Base-by-base conservation (phyloP, 2,797 vertebrate species). In the Meriones psammophilus region DNA sequence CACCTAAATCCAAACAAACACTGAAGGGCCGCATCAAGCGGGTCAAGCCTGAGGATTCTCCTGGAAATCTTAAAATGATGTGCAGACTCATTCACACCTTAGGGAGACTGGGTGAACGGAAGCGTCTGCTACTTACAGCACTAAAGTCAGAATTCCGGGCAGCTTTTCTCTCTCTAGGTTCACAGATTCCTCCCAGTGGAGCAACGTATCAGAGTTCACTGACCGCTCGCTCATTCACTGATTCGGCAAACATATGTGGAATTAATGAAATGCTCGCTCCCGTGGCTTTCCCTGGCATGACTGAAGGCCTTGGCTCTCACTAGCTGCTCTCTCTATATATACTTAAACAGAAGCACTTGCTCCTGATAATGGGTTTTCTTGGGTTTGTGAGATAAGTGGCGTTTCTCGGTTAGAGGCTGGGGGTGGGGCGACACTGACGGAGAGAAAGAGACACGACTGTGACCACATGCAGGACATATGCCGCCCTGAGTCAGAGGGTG, bases 221-320 rank as follows among this genome's bases (percentile, higher is more conserved):
- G 88, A 20, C 56, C 5, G 0, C 54, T n/a, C 20, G 42, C 22
- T 87, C 58, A 8, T n/a, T 69, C 83, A 60, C 2, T 20, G 81
- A 84, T 50, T 79, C 15, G 3, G 69, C 30, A 92, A 95, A 89
- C 39, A 68, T 62, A 36, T 66, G 17, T 54, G 77, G 68, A 78
- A 1, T 50, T 17, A 22, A 10, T 39, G 36, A n/a, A 66, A 50
- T 39, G 17, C 56, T 73, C 9, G 18, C 46, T 17, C 50, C 68
- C 8, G 4, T 12, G 42, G 30, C 85, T 85, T 69, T 78, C 64
- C 68, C 26, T 30, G 58, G 20, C 80, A 6, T 26, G 80, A 50
- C 50, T 24, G 30, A 42, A 64, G 7, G 36, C 28, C 66, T 69
- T 13, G 3, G 17, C 56, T 80, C 66, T 76, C 12, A 8, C 56